Base-by-base conservation (phyloP, 2,888 invertebrate genomes). In the Brassicogethes aeneus region DNA sequence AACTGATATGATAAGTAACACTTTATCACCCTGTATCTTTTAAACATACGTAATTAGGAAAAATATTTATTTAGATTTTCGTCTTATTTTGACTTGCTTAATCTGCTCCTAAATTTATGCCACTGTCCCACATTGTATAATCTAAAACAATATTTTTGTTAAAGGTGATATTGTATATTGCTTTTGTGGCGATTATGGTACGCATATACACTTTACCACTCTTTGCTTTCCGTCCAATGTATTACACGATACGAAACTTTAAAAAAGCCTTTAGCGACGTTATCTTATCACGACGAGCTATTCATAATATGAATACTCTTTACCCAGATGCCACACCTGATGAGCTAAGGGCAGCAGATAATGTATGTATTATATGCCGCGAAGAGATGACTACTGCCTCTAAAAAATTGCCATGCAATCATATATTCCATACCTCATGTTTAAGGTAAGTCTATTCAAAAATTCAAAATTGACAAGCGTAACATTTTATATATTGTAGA, bases 171-270 rank as follows among this genome's bases (percentile, higher is more conserved):
- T 74, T 99, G 33, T 99, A 97, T 65, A 75, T 93, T 38, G 77
- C 88, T 29, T 99, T 99, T 66, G 90, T 96, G 46, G 80, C 85
- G 10, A 88, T 97, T 43, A 97, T 99, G 97, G 87, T 97, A 29
- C 82, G 88, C 62, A 88, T 97, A 44, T 97, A 96, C 70, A 96
- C 97, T 0, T 75, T 99, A 62, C 99, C 99, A 16, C 73, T 99
- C 57, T 99, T 99, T 72, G 95, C 96, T 29, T 91, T 99, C 70
- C 77, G 99, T 51, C 99, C 99, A 2, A 96, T 99, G 92, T 99
- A 99, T 71, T 87, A 96, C 62, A 93, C 97, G n/a, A 84, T 97
- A 75, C 84, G 94, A 67, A 88, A 92, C 60, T 95, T 99, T 72
- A 96, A 96, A 67, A 96, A 96, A 70, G 95, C 99, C 1, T 81